A percentile compares a stretch with the other conserved stretches of the same genome.
Conservation (phyloP, 1,140 invertebrate genomes). For the Meteorus sp. region DNA sequence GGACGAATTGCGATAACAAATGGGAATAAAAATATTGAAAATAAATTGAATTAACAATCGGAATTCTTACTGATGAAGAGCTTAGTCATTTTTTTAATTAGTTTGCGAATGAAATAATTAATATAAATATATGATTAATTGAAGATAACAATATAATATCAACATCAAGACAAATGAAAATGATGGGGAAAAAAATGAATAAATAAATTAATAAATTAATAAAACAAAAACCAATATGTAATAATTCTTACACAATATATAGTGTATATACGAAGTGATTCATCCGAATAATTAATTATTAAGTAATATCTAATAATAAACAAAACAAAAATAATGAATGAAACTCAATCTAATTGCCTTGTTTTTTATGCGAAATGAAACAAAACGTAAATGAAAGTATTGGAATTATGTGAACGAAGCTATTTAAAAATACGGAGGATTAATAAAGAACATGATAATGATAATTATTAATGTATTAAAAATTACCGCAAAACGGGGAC, state of each 20-base stretch:
- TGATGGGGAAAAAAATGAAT: too few species aligned
- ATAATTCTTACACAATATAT: conserved; percentile 22
- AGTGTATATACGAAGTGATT: conserved; percentile 25
- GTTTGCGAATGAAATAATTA: conserved; percentile 35
- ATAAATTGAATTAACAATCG: too few species aligned
- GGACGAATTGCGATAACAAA: too few species aligned
- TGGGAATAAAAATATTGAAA: too few species aligned
- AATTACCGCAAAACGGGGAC: too few species aligned
- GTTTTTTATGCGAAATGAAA: conserved; percentile 55
- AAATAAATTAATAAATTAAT: background rate
- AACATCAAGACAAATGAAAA: background rate
- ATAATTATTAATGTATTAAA: background rate
- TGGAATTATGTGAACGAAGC: conserved; percentile 21
- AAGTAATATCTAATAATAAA: conserved; percentile 46
- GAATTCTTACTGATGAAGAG: conserved; percentile 46
- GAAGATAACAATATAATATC: conserved; percentile 26
- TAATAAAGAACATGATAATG: conserved; percentile 21
- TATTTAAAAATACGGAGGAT: conserved; percentile 18
- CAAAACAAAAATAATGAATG: too few species aligned
- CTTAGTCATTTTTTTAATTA: conserved; percentile 53
- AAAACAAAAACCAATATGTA: too few species aligned
- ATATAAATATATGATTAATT: conserved; percentile 17
- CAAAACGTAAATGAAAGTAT: conserved; percentile 29
- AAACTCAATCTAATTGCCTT: conserved; percentile 58
- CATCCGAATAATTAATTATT: conserved; percentile 19